phyloP scores from a whole-genome alignment of 2,888 invertebrate species.

The Dryobotodes eremita region DNA sequence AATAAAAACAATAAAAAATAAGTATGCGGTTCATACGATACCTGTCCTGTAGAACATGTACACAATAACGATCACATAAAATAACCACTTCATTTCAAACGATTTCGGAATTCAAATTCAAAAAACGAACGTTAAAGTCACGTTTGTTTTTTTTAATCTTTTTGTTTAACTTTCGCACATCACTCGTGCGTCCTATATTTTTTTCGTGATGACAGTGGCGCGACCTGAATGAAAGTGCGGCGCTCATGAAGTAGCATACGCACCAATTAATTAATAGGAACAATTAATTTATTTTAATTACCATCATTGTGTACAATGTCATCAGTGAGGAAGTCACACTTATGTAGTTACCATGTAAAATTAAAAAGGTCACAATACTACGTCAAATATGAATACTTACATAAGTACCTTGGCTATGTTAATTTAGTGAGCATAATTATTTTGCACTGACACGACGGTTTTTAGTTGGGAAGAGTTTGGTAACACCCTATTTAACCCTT shows the following conservation, averaged over 20 bases:
- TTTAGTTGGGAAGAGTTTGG: background rate
- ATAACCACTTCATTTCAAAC: constrained; percentile 82
- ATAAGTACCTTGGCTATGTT: background rate
- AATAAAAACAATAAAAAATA: background rate
- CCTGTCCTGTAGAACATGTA: constrained; percentile 83
- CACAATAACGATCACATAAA: constrained; percentile 79
- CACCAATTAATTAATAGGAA: constrained; percentile 65
- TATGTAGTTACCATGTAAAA: constrained; percentile 65
- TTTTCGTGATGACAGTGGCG: constrained; percentile 56
- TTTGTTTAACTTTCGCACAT: constrained; percentile 25
- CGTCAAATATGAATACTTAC: constrained; percentile 31
- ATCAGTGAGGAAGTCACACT: constrained; percentile 71
- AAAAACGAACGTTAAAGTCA: constrained; percentile 30
- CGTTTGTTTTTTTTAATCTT: constrained; percentile 18
- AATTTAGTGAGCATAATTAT: constrained; percentile 10
- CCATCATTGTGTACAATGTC: constrained; percentile 70
- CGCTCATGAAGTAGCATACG: constrained; percentile 29
- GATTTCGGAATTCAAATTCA: constrained; percentile 27
- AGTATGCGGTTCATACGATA: constrained; percentile 50
- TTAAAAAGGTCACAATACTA: constrained; percentile 73
- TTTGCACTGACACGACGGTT: background rate
- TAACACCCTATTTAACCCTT: background rate
- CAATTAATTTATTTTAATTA: constrained; percentile 70
- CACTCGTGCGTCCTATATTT: constrained; percentile 13
- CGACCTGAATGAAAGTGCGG: constrained; percentile 64